Base-by-base conservation (phyloP, 2,797 vertebrate genomes). In the Hypotaenidia okinawae region DNA sequence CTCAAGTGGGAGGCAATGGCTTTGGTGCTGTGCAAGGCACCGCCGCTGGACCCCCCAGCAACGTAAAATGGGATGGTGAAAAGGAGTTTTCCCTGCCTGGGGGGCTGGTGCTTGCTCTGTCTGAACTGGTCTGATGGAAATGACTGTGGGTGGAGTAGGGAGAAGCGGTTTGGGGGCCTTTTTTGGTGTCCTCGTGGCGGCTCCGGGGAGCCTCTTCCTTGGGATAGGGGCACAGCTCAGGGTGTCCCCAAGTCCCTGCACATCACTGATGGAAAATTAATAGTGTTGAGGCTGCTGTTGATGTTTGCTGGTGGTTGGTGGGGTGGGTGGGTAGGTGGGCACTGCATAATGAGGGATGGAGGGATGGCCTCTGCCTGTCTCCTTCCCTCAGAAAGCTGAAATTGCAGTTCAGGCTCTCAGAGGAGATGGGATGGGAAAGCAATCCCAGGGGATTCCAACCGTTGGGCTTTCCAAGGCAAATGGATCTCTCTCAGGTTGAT, bases 131-230 rank as follows among this genome's bases (percentile, higher is more conserved):
- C 63, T 39, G 24, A 23, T 30, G 57, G 16, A 58, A 77, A 70
- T 25, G 3, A 5, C 30, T 30, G 6, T 9, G 32, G n/a, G 5
- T 0, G 30, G 22, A 77, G 37, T 7, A 27, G 54, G 1, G 8
- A 33, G 22, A 11, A 45, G 51, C 27, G 27, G 5, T 23, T 62
- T 23, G 55, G 59, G 27, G 54, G 24, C 2, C 5, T 58, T 18
- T 33, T 35, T 2, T 59, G 2, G 0, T 1, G 14, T 55, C 37
- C 43, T 35, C 10, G 0, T 8, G 21, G 45, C 6, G 74, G 17
- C 37, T 39, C 13, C 8, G 21, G 27, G 55, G 10, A 52, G 3
- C 3, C 6, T 14, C 8, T 69, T 58, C 13, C 63, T 49, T 2
- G 3, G 39, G 17, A 8, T 7, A 5, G 21, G 45, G 54, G 16